phyloP scores from a whole-genome alignment of 2,797 vertebrate species.

The Crenuchus spilurus region DNA sequence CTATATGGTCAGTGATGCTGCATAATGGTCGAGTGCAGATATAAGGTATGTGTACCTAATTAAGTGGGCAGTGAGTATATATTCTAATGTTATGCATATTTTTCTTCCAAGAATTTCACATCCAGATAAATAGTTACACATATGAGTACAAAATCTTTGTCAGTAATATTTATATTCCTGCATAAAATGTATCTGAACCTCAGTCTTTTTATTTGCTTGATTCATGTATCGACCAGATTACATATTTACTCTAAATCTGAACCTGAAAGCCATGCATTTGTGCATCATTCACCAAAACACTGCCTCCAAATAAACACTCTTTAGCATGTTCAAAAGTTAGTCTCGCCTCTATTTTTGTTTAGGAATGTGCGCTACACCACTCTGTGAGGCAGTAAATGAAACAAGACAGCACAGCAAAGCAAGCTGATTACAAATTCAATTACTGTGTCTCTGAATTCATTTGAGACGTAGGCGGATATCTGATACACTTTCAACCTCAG shows the following conservation, averaged over 20 bases:
- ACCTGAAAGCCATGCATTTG: neutral
- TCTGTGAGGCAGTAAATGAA: constrained; percentile 51
- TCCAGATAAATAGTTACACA: too few species aligned
- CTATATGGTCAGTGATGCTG: too few species aligned
- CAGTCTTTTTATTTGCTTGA: neutral
- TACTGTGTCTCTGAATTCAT: constrained; percentile 66
- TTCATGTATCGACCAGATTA: neutral
- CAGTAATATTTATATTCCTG: neutral
- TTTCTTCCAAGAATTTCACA: too few species aligned
- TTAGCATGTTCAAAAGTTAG: constrained; percentile 2
- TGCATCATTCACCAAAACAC: neutral
- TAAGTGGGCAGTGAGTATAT: too few species aligned
- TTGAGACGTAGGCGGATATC: constrained; percentile 63
- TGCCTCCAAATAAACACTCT: constrained; percentile 9
- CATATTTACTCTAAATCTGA: too few species aligned
- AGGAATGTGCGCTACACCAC: constrained; percentile 4
- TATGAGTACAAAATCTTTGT: neutral
- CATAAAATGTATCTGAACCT: neutral
- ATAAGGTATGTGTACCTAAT: too few species aligned
- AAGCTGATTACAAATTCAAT: constrained; percentile 77
- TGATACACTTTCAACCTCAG: constrained; percentile 65
- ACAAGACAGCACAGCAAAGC: constrained; percentile 62
- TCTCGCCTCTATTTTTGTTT: constrained; percentile 7
- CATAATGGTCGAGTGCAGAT: too few species aligned
- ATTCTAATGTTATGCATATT: too few species aligned